A percentile compares a stretch with the other conserved stretches of the same genome.
phyloP scores from a whole-genome alignment of 2,113 vertebrate species.

The Pantherophis guttatus region DNA sequence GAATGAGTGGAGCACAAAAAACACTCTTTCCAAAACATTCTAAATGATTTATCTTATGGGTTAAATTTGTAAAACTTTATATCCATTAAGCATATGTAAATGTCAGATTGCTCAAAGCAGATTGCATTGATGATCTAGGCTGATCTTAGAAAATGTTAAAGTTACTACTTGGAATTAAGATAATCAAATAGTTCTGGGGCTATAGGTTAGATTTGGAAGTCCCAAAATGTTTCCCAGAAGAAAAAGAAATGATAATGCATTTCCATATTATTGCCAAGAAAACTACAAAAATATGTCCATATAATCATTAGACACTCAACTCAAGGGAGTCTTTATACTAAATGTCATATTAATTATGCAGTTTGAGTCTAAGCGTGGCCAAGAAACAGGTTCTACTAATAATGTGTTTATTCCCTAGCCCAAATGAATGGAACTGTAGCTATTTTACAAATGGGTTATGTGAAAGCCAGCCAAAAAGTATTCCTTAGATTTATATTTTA shows the following conservation, averaged over 20 bases:
- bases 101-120: not conserved
- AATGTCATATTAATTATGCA: not conserved
- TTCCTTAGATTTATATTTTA: not conserved
- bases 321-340: not conserved
- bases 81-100: not conserved
- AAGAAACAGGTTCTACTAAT: not conserved
- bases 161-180: not conserved
- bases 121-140: not conserved
- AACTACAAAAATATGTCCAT: not conserved
- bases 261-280: not conserved
- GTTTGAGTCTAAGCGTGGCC: not conserved
- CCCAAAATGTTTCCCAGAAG: not conserved
- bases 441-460: not conserved
- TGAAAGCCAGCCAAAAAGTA: not conserved
- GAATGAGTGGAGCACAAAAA: not conserved
- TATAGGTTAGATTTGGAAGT: not conserved
- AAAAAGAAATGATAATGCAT: not conserved
- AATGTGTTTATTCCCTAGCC: not conserved
- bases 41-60: not conserved
- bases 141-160: not conserved
- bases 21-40: not conserved
- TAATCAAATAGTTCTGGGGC: not conserved
- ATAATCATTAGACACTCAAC: not conserved
- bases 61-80: not conserved
- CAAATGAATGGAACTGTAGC: not conserved